Conservation (phyloP, 2,113 vertebrate species). For the Hippopotamus amphibius region DNA sequence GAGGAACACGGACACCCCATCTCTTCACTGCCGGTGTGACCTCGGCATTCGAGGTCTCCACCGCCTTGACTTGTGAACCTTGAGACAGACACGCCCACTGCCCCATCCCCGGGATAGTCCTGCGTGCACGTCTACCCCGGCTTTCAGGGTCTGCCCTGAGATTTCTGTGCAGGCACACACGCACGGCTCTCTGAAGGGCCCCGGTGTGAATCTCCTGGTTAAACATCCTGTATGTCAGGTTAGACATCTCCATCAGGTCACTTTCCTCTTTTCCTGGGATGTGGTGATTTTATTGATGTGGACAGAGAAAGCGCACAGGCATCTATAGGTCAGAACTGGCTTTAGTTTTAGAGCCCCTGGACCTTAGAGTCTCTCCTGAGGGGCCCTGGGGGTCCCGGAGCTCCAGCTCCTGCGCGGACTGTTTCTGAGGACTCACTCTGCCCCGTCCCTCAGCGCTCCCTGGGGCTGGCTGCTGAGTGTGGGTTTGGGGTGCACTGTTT, state of each 20-base stretch:
- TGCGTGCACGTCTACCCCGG: accelerated
- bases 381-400: not conserved
- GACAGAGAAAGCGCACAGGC: not conserved
- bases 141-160: not conserved
- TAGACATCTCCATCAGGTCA: not conserved
- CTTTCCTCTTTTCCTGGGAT: not conserved
- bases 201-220: not conserved
- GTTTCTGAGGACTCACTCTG: not conserved
- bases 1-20: not conserved
- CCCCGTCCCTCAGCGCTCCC: too few species aligned
- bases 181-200: not conserved
- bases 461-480: not conserved
- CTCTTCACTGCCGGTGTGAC: not conserved
- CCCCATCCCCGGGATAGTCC: not conserved
- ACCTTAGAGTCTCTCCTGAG: not conserved
- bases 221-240: not conserved
- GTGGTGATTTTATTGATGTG: not conserved
- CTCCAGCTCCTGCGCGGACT: not conserved
- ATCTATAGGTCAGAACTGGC: not conserved
- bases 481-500: not conserved
- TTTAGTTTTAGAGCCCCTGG: not conserved
- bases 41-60: not conserved
- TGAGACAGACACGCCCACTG: not conserved
- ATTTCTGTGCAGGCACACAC: too few species aligned
- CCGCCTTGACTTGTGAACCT: not conserved